Base-by-base conservation (phyloP, 1,140 invertebrate genomes). In the Neodiprion fabricii region DNA sequence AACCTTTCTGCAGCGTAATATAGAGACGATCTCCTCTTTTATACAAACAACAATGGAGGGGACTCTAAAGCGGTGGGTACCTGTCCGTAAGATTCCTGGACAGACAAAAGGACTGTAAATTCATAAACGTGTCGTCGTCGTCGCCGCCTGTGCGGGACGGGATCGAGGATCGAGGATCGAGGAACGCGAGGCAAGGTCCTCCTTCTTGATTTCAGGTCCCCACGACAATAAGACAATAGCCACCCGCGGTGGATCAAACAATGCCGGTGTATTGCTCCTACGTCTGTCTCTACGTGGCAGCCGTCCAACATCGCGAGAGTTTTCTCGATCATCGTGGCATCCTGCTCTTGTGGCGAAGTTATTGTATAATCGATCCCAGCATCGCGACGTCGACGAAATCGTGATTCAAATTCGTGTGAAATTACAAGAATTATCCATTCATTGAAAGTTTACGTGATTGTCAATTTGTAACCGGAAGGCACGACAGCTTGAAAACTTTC, bases 81-180 rank as follows among this genome's bases (percentile, higher is more conserved):
- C 70, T 71, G 70, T 71, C 48, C 70, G 70, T 7, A 49, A 48
- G 70, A 71, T 71, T 71, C 53, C 53, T 61, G n/a, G 70, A 17
- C 48, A 48, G 21, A 73, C 75, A 75, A 76, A 73, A 72, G 28
- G 10, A 73, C 67, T 71, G 53, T 74, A 76, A 78, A 76, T 76
- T 76, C 66, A 78, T 61, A 78, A 78, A 75, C 75, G 75, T 73
- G 73, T 78, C 75, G 77, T 40, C 47, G 73, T 78, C 75, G 77
- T 40, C 47, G 17, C 50, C 61, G 53, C 53, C 53, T 61, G 53
- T 9, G 28, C n/a, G n/a, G n/a, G 53, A 12, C 21, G 47, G 70
- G 70, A 71, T 12, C 53, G n/a, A 61, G 53, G 53, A n/a, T 11
- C 53, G 11, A n/a, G 53, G 53, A 61, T 40, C 28, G 53, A n/a